These are phyloP conservation scores for Galleria mellonella DNA, from an alignment of 1,140 invertebrate species.

Conservation along the genomic window DNA sequence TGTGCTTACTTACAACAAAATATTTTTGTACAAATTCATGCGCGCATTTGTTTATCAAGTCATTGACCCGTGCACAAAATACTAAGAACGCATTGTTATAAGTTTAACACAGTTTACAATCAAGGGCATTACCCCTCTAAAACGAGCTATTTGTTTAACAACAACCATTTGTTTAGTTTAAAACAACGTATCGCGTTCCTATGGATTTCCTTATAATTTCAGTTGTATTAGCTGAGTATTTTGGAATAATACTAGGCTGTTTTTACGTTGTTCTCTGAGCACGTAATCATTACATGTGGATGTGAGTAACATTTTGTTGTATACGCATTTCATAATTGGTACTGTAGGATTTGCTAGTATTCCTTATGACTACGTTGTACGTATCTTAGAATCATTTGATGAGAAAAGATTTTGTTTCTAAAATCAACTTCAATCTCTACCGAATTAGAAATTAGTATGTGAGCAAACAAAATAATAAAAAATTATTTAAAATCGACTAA, in stretches of 20 bases:
- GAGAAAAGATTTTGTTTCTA: too few species aligned
- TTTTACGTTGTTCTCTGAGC: background rate
- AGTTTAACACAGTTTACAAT: conserved; percentile 46
- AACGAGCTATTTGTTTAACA: conserved; percentile 56
- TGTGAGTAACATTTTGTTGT: too few species aligned
- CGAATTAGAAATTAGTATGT: too few species aligned
- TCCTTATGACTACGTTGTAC: too few species aligned
- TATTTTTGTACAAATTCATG: conserved; percentile 22
- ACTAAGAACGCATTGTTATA: conserved; percentile 59
- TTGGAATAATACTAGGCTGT: background rate
- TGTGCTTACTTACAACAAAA: background rate
- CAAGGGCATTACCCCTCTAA: conserved; percentile 62
- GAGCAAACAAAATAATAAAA: too few species aligned
- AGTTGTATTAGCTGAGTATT: background rate
- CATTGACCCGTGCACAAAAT: conserved; percentile 51
- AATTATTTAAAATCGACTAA: too few species aligned
- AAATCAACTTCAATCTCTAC: too few species aligned
- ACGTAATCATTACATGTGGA: too few species aligned
- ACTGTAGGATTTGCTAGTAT: too few species aligned
- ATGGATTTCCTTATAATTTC: conserved; percentile 29
- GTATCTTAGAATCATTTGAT: too few species aligned
- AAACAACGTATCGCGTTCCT: conserved; percentile 43
- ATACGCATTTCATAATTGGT: too few species aligned
- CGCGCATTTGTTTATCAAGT: conserved; percentile 47
- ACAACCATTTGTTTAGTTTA: conserved; percentile 38